phyloP scores from a whole-genome alignment of 2,113 vertebrate species.

The Oreotrochilus melanogaster region DNA sequence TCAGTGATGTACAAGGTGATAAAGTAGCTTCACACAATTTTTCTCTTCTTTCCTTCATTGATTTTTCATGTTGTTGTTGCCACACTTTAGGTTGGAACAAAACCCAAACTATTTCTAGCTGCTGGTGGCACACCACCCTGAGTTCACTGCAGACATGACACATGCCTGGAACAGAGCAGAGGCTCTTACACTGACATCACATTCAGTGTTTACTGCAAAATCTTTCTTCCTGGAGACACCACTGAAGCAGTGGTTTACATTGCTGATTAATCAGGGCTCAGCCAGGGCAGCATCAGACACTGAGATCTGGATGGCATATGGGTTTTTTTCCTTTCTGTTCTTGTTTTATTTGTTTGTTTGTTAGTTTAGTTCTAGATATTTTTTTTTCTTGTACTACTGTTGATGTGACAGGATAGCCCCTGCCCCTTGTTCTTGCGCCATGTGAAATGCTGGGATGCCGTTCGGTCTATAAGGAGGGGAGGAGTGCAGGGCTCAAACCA shows the following conservation, averaged over 20 bases:
- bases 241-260: fast-evolving
- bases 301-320: not conserved
- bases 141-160: not conserved
- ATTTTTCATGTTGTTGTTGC: not conserved
- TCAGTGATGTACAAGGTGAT: not conserved
- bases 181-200: not conserved
- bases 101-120: not conserved
- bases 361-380: not conserved
- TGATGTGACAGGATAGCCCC: not conserved
- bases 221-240: not conserved
- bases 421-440: no score
- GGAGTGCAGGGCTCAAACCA: not conserved
- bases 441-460: not conserved
- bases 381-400: fast-evolving
- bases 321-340: not conserved
- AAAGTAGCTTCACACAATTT: not conserved
- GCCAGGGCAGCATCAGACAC: not conserved
- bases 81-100: not conserved
- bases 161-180: not conserved
- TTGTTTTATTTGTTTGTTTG: not conserved
- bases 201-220: not conserved
- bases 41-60: fast-evolving
- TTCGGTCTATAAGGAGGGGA: not conserved
- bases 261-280: not conserved
- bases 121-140: not conserved